Conservation (phyloP, 2,113 vertebrate genomes). For the Phoenicopterus ruber region DNA sequence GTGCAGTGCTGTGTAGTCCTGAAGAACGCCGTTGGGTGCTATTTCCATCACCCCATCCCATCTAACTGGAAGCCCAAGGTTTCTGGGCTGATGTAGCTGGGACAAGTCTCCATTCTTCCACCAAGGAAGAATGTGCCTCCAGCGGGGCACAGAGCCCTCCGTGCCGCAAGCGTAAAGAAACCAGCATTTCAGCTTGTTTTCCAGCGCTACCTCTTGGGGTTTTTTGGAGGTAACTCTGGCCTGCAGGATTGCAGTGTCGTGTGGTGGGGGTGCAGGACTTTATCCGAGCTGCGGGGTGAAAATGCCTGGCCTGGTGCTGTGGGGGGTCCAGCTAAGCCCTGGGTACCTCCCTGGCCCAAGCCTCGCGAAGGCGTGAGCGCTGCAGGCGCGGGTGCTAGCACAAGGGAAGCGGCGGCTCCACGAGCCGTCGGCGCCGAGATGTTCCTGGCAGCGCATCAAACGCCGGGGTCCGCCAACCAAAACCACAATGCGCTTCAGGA, state of each 20-base stretch:
- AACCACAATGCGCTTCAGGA: not conserved
- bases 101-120: not conserved
- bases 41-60: not conserved
- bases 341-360: not conserved
- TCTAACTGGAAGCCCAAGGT: not conserved
- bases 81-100: not conserved
- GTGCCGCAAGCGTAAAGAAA: not conserved
- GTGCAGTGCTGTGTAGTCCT: too few species aligned
- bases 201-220: rapidly evolving
- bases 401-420: not conserved
- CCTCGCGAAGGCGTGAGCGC: rapidly evolving
- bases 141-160: not conserved
- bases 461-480: not conserved
- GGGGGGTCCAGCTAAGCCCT: not conserved
- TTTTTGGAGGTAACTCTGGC: not conserved
- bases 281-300: not conserved
- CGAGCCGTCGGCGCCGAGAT: not conserved
- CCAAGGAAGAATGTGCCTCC: not conserved
- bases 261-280: not conserved
- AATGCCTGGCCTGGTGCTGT: not conserved
- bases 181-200: not conserved
- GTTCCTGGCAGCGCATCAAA: not conserved
- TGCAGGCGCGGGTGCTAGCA: not conserved
- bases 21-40: not conserved
- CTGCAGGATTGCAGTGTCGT: not conserved